Evolutionary conservation across 2,888 invertebrate genomes (phyloP).

Genomic region (Enchytraeus crypticus): DNA sequence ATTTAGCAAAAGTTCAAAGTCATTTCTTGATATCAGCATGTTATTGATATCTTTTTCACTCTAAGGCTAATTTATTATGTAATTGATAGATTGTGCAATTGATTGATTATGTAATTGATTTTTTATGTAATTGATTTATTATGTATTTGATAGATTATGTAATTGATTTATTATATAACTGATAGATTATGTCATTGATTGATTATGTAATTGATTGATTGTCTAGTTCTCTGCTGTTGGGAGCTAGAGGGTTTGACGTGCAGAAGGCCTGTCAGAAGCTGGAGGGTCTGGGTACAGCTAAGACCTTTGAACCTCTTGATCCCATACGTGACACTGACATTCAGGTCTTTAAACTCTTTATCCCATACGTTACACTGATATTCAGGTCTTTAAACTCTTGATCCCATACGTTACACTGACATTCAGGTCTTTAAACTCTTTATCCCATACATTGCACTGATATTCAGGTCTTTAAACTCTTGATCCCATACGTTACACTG

Average conservation of each 20-base stretch:
- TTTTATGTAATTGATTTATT: no score
- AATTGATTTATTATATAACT: no score
- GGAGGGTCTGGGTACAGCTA: slow-evolving; percentile 64
- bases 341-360: slow-evolving; percentile 48
- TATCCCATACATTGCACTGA: slow-evolving; percentile 77
- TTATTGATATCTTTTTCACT: no score
- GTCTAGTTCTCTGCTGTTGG: slow-evolving; percentile 72
- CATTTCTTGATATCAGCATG: no score
- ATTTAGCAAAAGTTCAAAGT: no score
- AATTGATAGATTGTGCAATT: no score
- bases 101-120: no score
- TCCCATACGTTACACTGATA: slow-evolving; percentile 80
- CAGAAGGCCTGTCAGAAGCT: slow-evolving; percentile 86
- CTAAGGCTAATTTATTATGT: no score
- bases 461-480: slow-evolving; percentile 55
- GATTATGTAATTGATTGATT: no score
- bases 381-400: slow-evolving; percentile 53
- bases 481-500: no score
- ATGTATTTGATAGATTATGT: no score
- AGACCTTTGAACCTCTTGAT: slow-evolving; percentile 68
- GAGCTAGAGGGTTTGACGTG: slow-evolving; percentile 82
- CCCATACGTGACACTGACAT: slow-evolving; percentile 84
- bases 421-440: slow-evolving; percentile 55
- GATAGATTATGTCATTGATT: no score
- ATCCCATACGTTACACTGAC: slow-evolving; percentile 78